Percentiles rank a stretch among this genome's conserved stretches.
Conservation (phyloP, 2,113 vertebrate species). For the Sorex fumeus region DNA sequence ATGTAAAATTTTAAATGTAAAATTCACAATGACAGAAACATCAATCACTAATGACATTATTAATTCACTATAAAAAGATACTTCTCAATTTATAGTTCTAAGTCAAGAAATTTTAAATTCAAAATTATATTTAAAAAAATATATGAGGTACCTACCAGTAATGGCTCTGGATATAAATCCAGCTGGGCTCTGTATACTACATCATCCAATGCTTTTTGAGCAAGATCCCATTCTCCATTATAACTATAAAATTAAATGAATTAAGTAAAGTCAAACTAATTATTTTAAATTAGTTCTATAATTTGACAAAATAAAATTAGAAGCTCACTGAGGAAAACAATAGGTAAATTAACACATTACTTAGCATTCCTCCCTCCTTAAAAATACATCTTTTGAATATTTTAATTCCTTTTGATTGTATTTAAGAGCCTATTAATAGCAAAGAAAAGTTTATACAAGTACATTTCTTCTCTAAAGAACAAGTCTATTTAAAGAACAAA, state of each 20-base stretch:
- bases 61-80: slow-evolving; percentile 21
- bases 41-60: slow-evolving; percentile 39
- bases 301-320: slow-evolving; percentile 32
- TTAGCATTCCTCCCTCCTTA: slow-evolving; percentile 53
- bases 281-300: slow-evolving; percentile 69
- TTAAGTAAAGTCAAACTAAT: slow-evolving; percentile 40
- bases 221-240: slow-evolving; percentile 97
- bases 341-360: slow-evolving; percentile 38
- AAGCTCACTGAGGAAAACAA: slow-evolving; percentile 55
- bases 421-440: slow-evolving; percentile 49
- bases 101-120: slow-evolving; percentile 40
- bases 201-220: slow-evolving; percentile 97
- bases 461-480: slow-evolving; percentile 76
- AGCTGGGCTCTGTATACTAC: slow-evolving; percentile 97
- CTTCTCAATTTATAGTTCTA: slow-evolving; percentile 60
- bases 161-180: slow-evolving; percentile 96
- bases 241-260: slow-evolving; percentile 90
- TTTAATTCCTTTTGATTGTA: slow-evolving; percentile 45
- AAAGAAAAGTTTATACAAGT: slow-evolving; percentile 71
- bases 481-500: slow-evolving; percentile 73
- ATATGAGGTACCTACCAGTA: slow-evolving; percentile 93
- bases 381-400: slow-evolving; percentile 41
- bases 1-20: slow-evolving; percentile 39
- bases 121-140: slow-evolving; percentile 17
- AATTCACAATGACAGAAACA: slow-evolving; percentile 23